Evolutionary conservation across 2,888 invertebrate species (phyloP).

Genomic region (Brachylomia viminalis): DNA sequence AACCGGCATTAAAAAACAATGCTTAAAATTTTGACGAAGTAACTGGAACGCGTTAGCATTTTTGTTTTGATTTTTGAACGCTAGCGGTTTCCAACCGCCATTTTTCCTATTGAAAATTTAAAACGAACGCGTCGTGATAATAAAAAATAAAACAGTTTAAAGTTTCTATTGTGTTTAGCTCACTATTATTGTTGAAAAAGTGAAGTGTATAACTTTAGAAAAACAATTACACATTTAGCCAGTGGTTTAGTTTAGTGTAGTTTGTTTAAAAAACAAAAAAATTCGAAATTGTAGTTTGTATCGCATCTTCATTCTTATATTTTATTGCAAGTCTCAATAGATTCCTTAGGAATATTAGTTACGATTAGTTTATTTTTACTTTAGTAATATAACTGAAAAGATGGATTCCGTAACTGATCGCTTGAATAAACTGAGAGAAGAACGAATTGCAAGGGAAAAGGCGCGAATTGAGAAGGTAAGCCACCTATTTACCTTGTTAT

Average conservation of each 20-base stretch:
- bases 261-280: not conserved
- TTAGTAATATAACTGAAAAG: not conserved
- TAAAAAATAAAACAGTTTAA: conserved; percentile 3
- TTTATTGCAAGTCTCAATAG: not conserved
- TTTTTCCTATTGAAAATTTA: conserved; percentile 35
- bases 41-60: conserved; percentile 21
- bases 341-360: not conserved
- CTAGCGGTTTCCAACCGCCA: conserved; percentile 49
- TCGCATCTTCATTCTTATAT: not conserved
- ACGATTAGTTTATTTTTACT: not conserved
- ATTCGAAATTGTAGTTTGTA: not conserved
- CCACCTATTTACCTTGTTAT: not conserved
- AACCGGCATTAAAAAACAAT: conserved; percentile 3
- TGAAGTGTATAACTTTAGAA: conserved; percentile 1
- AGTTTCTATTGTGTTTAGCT: not conserved
- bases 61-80: conserved; percentile 56
- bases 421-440: conserved; percentile 81
- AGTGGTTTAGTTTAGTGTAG: not conserved
- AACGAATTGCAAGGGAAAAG: conserved; percentile 82
- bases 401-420: conserved; percentile 75
- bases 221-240: not conserved
- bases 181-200: not conserved
- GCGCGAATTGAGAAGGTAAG: conserved; percentile 85
- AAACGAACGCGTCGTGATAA: conserved; percentile 11
- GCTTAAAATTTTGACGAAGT: not conserved